Conservation (phyloP, 2,113 vertebrate species). For the Salvator merianae region DNA sequence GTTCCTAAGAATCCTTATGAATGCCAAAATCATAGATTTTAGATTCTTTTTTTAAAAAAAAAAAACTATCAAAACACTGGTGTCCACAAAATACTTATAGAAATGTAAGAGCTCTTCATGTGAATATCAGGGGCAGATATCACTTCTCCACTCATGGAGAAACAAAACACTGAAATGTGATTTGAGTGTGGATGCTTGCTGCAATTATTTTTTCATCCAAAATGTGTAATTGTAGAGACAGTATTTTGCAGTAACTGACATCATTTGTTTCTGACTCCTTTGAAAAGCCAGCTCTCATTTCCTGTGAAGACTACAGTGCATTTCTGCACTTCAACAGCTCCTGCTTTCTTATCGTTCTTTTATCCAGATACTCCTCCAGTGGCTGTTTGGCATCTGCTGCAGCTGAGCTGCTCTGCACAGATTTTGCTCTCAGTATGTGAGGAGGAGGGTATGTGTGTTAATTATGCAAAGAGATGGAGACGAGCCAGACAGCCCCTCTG, state of each 20-base stretch:
- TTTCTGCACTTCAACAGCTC: slow-evolving; percentile 13
- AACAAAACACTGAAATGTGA: slow-evolving; percentile 15
- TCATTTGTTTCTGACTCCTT: neutral
- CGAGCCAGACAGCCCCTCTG: slow-evolving; percentile 79
- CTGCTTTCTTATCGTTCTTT: slow-evolving; percentile 47
- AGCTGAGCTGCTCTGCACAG: slow-evolving; percentile 71
- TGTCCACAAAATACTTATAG: no score
- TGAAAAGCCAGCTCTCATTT: slow-evolving; percentile 6
- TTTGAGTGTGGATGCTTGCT: rapidly evolving
- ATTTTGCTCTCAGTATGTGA: slow-evolving; percentile 65
- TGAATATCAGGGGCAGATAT: no score
- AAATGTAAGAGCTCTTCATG: no score
- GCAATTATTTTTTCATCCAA: neutral
- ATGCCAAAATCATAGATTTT: no score
- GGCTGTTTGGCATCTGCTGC: slow-evolving; percentile 39
- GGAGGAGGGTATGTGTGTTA: slow-evolving; percentile 55
- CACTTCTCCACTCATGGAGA: no score
- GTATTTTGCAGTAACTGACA: slow-evolving; percentile 40
- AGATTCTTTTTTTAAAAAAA: no score
- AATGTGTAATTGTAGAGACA: neutral
- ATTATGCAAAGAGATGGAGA: slow-evolving; percentile 76
- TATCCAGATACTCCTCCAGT: slow-evolving; percentile 57
- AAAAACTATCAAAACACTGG: no score
- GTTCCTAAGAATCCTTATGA: no score
- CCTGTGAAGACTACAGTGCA: neutral